These are phyloP conservation scores for Albula goreensis DNA, from an alignment of 2,113 vertebrate species.

Conservation along the genomic window DNA sequence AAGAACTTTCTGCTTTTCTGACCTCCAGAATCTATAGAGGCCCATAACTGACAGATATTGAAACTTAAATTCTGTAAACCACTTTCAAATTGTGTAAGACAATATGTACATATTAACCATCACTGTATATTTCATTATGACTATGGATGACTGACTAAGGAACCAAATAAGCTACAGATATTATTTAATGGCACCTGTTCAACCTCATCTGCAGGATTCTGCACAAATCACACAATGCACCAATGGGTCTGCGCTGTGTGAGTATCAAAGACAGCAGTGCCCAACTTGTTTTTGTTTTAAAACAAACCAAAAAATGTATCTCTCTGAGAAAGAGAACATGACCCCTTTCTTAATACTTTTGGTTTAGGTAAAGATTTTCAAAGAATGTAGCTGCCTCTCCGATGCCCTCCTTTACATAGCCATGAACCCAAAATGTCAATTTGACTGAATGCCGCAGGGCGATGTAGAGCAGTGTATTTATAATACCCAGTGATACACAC, in stretches of 20 bases:
- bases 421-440: conserved; percentile 48
- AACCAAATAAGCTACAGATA: not conserved
- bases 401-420: conserved; percentile 20
- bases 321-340: not conserved
- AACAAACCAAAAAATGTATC: not conserved
- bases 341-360: not conserved
- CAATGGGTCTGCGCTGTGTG: not conserved
- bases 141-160: not conserved
- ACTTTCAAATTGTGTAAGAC: too few relatives aligned
- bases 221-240: not conserved
- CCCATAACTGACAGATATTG: too few relatives aligned
- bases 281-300: not conserved
- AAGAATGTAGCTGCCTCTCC: not conserved
- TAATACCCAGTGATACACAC: not conserved
- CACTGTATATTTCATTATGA: not conserved
- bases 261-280: not conserved
- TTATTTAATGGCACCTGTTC: not conserved
- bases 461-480: conserved; percentile 25
- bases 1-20: too few relatives aligned
- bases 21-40: too few relatives aligned
- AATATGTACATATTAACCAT: too few relatives aligned
- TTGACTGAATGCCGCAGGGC: conserved; percentile 42
- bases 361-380: not conserved
- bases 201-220: not conserved
- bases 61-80: too few relatives aligned